Base-by-base conservation (phyloP, 2,888 invertebrate species). In the Microplitis manilae region DNA sequence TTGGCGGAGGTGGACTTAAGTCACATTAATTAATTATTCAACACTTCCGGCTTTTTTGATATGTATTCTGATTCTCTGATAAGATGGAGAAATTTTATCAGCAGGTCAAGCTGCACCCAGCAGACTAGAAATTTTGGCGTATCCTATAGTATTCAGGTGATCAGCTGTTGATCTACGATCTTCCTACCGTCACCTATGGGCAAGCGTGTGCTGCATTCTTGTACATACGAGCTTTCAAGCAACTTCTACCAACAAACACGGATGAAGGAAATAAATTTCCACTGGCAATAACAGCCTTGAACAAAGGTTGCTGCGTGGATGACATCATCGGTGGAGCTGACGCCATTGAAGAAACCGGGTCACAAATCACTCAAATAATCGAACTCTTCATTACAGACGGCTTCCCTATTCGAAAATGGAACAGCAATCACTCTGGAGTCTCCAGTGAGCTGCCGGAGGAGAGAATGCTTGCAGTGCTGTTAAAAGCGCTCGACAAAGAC, bases 391-490 rank as follows among this genome's bases (percentile, higher is more conserved):
- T 17, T 13, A 30, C 60, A 4, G 79, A 62, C 39, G 76, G 71
- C n/a, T 73, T 80, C n/a, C 38, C 50, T 50, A 60, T 75, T 41
- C 70, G 60, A n/a, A n/a, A 75, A 67, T 77, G 73, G 73, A 69
- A 65, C 17, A 76, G 70, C 8, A 77, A 75, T 41, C 20, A 75
- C 60, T n/a, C 17, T 2, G 68, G 15, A 15, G 38, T 79, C 5
- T 39, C 75, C 6, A 20, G 38, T 9, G 59, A 69, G 7, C 60
- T 76, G 17, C 65, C 68, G 13, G 5, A 40, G 17, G 30, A 39
- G 0, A 50, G 9, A 9, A 7, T 6, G 2, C 9, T 50, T 4
- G 9, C 7, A 50, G 50, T 9, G 9, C 50, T 50, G 8, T 50
- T 4, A 2, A 9, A 50, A 9, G 7, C 50, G 4, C 7, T 50